A percentile compares a stretch with the other conserved stretches of the same genome.
Conservation (phyloP, 2,113 vertebrate genomes). For the Cygnus buccinator region DNA sequence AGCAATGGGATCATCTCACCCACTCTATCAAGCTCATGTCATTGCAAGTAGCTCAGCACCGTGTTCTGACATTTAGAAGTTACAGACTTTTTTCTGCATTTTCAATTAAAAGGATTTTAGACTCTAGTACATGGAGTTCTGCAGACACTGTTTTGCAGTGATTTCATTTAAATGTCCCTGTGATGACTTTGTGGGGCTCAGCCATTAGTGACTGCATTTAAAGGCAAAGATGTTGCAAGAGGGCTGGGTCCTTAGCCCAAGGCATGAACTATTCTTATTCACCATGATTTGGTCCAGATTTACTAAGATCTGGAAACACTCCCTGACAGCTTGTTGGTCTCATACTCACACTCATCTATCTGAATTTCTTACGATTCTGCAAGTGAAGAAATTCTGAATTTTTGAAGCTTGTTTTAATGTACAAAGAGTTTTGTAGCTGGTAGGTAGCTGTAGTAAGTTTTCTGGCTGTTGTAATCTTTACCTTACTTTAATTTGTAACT, state of each 20-base stretch:
- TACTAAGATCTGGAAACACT: not conserved
- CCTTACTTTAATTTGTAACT: not conserved
- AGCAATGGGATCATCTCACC: constrained; percentile 22
- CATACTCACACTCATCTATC: not conserved
- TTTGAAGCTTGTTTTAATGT: not conserved
- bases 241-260: not conserved
- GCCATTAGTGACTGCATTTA: not conserved
- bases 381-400: not conserved
- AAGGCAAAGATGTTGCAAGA: not conserved
- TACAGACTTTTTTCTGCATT: not conserved
- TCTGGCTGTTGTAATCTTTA: not conserved
- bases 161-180: not conserved
- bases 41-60: not conserved
- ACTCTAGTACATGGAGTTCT: not conserved
- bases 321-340: not conserved
- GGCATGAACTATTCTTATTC: not conserved
- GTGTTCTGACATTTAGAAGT: not conserved
- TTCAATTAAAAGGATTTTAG: not conserved
- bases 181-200: not conserved
- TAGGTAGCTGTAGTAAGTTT: not conserved
- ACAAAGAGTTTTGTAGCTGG: not conserved
- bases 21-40: not conserved
- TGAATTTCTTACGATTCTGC: not conserved
- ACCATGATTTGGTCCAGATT: not conserved
- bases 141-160: not conserved